Evolutionary conservation across 2,888 invertebrate species (phyloP), one percentile per base, ranked within the genome.

Genomic region (Drosophila testacea): DNA sequence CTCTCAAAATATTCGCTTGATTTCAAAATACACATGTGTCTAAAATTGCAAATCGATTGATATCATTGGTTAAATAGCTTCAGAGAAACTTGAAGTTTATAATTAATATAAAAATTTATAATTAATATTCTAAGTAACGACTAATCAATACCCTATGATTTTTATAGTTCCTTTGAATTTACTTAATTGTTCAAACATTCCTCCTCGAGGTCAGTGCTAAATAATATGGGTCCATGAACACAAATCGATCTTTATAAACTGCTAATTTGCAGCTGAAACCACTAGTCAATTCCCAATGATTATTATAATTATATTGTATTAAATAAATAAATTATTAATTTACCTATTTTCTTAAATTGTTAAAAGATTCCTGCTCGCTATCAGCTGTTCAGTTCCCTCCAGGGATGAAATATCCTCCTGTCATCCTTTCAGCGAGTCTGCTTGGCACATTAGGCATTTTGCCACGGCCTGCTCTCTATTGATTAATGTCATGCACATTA

Each of bases 401-500:
- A 10, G 27, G 7, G 16, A 13, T 34, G 6, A 34, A 42, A 41
- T 5, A 46, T 46, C 10, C 10, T 52, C 0, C 22, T 55, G 13
- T 22, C 39, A n/a, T 7, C 1, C 16, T 4, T 3, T 13, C n/a
- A 42, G 6, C n/a, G 13, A 48, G n/a, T 66, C 27, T 47, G 22
- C 13, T 36, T 16, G 7, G 5, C 13, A 51, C 27, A 57, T 39
- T 6, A 59, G 44, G 10, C 27, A 38, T 32, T 27, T 59, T 54
- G 13, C 13, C 36, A 41, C 32, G 16, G 47, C 10, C 27, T 4
- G n/a, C 27, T 10, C 27, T 22, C 27, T 13, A 44, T 62, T 75
- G 74, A 75, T 75, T 76, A 75, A 75, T 75, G 55, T 38, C 57
- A 6, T 13, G 41, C 41, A 59, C 71, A 70, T 59, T 76, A 62